Evolutionary conservation across 2,888 invertebrate genomes (phyloP), one percentile per base, ranked within the genome.

Genomic region (Tenodera sinensis): DNA sequence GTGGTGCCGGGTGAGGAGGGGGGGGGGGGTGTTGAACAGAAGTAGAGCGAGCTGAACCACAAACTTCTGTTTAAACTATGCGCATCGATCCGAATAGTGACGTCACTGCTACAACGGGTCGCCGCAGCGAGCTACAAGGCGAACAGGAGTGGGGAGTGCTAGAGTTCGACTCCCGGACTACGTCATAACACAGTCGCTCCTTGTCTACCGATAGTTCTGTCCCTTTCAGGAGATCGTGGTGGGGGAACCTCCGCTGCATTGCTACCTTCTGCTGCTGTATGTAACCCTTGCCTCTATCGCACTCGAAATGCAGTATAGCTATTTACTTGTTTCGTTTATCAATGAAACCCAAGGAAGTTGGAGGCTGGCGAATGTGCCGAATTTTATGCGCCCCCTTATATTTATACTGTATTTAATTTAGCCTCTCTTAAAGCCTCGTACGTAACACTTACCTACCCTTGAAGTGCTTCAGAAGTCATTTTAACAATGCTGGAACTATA

Each of bases 161-260:
- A n/a, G 47, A 85, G 85, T 85, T 85, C 85, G 85, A 85, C 47
- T 85, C 85, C 85, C 85, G 85, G 54, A 15, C n/a, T 47, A 85
- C 85, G 85, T 85, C 85, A 85, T 85, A 85, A 47, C 47, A 47
- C 25, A 14, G 42, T 85, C 85, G 34, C 54, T 85, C 47, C 47
- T 12, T 27, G n/a, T 47, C 85, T 85, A n/a, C 42, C 14, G 20
- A 28, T 28, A 34, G 30, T 34, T 84, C n/a, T 42, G 27, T 85
- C 85, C 42, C 15, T 27, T 83, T 28, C 27, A 15, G 25, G 20
- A 14, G 9, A 54, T 14, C 47, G 2, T 20, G 42, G 42, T 85
- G 47, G 47, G 47, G 85, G 47, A 54, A 28, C 14, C 85, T 42
- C 85, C 14, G 27, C 27, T 47, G 42, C 12, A 85, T 25, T 47